A percentile compares a stretch with the other conserved stretches of the same genome.
Conservation (phyloP, 2,113 vertebrate species). For the Capricornis sumatraensis region DNA sequence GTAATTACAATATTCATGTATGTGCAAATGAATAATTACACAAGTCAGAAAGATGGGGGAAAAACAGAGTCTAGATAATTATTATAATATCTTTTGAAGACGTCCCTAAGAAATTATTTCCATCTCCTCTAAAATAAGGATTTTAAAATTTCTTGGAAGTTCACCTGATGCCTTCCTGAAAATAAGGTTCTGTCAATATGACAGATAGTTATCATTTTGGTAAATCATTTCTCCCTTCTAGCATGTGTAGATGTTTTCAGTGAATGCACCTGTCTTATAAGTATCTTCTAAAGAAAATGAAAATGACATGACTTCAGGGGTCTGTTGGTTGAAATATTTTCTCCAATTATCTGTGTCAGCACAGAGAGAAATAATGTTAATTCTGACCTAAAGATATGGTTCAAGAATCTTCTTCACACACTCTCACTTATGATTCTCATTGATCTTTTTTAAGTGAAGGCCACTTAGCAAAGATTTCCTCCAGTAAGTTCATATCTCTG, state of each 20-base stretch:
- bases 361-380: conserved; percentile 75
- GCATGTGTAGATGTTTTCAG: conserved; percentile 53
- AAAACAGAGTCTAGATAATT: neutral
- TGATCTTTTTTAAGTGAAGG: conserved; percentile 61
- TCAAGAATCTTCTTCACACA: conserved; percentile 66
- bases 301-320: conserved; percentile 67
- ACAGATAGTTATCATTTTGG: conserved; percentile 52
- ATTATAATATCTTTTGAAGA: neutral
- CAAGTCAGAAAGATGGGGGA: neutral
- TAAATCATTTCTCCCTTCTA: conserved; percentile 53
- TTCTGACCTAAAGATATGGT: conserved; percentile 71
- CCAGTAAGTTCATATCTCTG: neutral
- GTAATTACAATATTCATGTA: neutral
- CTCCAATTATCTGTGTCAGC: conserved; percentile 70
- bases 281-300: conserved; percentile 63
- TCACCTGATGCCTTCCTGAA: neutral
- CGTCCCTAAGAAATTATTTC: neutral
- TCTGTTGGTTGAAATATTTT: conserved; percentile 66
- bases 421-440: conserved; percentile 29
- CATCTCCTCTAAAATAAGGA: neutral
- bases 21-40: neutral
- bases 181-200: conserved; percentile 47
- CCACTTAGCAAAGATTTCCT: conserved; percentile 49
- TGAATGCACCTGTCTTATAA: conserved; percentile 69
- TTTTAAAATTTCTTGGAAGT: neutral